Base-by-base conservation (phyloP, 2,888 invertebrate species). In the Athripsodes cinereus region DNA sequence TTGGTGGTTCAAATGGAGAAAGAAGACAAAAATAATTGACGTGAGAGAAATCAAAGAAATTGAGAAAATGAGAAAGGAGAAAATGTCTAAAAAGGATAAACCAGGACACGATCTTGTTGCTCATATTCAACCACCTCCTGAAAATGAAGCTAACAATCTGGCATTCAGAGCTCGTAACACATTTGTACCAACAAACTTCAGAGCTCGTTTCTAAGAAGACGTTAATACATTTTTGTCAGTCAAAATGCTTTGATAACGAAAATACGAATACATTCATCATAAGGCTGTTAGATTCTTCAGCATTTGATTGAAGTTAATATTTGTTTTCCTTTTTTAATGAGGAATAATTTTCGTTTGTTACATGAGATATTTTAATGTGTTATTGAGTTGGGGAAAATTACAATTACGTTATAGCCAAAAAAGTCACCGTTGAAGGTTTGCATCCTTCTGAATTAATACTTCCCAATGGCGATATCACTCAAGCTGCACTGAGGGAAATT, bases 1-100 rank as follows among this genome's bases (percentile, higher is more conserved):
- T 72, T 93, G 92, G 89, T 94, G 92, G 87, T 93, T 92, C 67
- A 88, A 90, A 66, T 87, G 87, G 74, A 81, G 87, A 65, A 85
- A 83, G 66, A 79, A 78, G 59, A 80, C 83, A 0, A 74, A 76
- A 19, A 76, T 86, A 35, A 81, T 84, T 2, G 81, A 83, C 65
- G 82, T 86, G 5, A 80, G 81, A 51, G 85, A 84, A 72, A 82
- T 76, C 58, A 80, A 81, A 51, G 85, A 84, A 72, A 82, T 76
- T 58, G 54, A 57, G 10, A 51, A 50, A 31, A 21, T 55, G 16
- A 61, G 57, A 34, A 59, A 53, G 20, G 55, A 55, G 16, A 62
- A 60, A n/a, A 31, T 22, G 6, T 16, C 52, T n/a, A 63, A 63
- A 48, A 62, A 60, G 26, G 26, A 21, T 8, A 63, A 63, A 53